Conservation (phyloP, 2,113 vertebrate genomes). For the Thamnaconus septentrionalis region DNA sequence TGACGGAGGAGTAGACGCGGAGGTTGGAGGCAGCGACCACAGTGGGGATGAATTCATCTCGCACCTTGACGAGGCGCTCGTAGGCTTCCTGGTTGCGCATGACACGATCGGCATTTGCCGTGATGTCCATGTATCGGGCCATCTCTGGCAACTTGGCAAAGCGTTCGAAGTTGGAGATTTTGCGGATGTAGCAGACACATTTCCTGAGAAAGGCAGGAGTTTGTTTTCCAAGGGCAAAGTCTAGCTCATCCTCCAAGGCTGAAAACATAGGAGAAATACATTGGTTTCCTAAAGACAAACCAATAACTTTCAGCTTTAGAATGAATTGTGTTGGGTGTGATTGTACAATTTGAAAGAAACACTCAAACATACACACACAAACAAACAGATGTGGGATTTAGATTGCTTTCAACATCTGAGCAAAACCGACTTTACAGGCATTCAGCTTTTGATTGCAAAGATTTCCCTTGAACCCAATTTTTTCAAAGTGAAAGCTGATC, state of each 20-base stretch:
- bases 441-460: slow-evolving; percentile 37
- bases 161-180: slow-evolving; percentile 96
- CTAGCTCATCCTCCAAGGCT: slow-evolving; percentile 97
- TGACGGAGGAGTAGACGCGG: slow-evolving; percentile 94
- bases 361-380: no score
- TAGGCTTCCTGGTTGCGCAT: slow-evolving; percentile 92
- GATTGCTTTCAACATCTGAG: slow-evolving; percentile 28
- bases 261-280: slow-evolving; percentile 22
- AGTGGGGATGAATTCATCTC: slow-evolving; percentile 97
- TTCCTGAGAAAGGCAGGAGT: slow-evolving; percentile 97
- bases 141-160: slow-evolving; percentile 94
- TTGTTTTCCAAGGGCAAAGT: slow-evolving; percentile 97
- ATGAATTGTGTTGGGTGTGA: no score
- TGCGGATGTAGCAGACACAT: slow-evolving; percentile 98
- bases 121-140: slow-evolving; percentile 92
- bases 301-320: background rate
- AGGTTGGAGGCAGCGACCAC: slow-evolving; percentile 93
- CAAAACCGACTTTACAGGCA: slow-evolving; percentile 32
- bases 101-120: slow-evolving; percentile 80
- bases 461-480: slow-evolving; percentile 49
- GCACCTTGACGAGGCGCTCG: slow-evolving; percentile 91
- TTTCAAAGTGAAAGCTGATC: slow-evolving; percentile 56
- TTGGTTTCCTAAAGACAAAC: background rate
- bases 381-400: slow-evolving; percentile 27
- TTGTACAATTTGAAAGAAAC: no score